These are phyloP conservation scores for Drosophila vallismaia DNA, from an alignment of 2,888 invertebrate genomes.

Conservation along the genomic window DNA sequence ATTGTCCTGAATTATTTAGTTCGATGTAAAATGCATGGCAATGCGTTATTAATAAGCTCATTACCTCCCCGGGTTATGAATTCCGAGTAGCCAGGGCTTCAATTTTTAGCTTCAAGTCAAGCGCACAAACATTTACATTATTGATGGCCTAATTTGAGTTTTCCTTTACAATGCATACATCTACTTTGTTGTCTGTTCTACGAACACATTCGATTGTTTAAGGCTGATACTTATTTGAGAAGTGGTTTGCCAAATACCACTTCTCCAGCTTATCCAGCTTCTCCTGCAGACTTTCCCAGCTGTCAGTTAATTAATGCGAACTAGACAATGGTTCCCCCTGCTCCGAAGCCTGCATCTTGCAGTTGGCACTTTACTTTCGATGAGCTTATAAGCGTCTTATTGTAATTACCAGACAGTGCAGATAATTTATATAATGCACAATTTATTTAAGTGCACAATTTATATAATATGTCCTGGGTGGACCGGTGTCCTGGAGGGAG, in stretches of 20 bases:
- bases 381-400: constrained; percentile 75
- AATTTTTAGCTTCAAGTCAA: constrained; percentile 30
- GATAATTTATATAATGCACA: too few species aligned
- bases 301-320: constrained; percentile 59
- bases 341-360: constrained; percentile 19
- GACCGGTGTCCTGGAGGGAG: not conserved
- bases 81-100: not conserved
- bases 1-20: not conserved
- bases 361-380: constrained; percentile 64
- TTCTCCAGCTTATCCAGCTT: constrained; percentile 3
- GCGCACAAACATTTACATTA: constrained; percentile 28
- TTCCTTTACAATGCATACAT: constrained; percentile 27
- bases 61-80: not conserved
- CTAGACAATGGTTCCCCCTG: constrained; percentile 20
- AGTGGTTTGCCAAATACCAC: constrained; percentile 4
- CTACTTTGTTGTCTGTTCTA: constrained; percentile 18
- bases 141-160: constrained; percentile 23
- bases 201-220: constrained; percentile 11
- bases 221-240: constrained; percentile 14
- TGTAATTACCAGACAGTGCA: constrained; percentile 77
- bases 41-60: constrained; percentile 3
- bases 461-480: constrained; percentile 50
- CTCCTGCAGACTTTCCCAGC: constrained; percentile 26
- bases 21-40: not conserved
- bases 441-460: constrained; percentile 68